Base-by-base conservation (phyloP, 2,888 invertebrate genomes). In the Acleris cristana region DNA sequence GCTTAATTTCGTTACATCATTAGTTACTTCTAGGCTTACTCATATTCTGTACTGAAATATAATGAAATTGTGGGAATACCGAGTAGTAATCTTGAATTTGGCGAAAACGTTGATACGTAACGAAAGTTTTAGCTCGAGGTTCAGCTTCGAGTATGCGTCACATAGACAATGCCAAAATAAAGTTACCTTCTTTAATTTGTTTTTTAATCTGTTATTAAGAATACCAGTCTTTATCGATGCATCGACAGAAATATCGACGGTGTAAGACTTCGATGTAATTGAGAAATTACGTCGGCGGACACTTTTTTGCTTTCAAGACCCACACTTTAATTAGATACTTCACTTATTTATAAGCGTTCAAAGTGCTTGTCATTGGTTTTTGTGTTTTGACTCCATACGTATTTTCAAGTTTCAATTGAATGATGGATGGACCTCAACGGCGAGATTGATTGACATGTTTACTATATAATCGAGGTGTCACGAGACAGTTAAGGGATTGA, bases 381-480 rank as follows among this genome's bases (percentile, higher is more conserved):
- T 54, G 40, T 63, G 53, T 19, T 53, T 34, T 16, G 58, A 63
- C 45, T 23, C 34, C 14, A 40, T 40, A 45, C 7, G 23, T 21
- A 23, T 54, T 60, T 44, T 54, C 19, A 48, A 18, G 62, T 62
- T 54, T 34, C 48, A 58, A 64, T 70, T 40, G 49, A 48, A 71
- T 75, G 76, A 79, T 78, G 74, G 76, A 81, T 80, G 77, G 74
- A 77, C 76, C 74, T 63, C 51, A 68, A 58, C 30, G 51, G 57
- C 55, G 71, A 80, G 83, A 86, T 85, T 86, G 86, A 90, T 90
- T 86, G 86, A 86, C 84, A 84, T 79, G 82, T 86, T 86, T 79
- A 81, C 78, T 76, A 76, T 77, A 76, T 86, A 86, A 89, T 89
- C 85, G 86, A 85, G 80, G 78, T 86, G 85, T 88, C 90, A 88